Conservation (phyloP, 2,113 vertebrate genomes). For the Myotis lucifugus region DNA sequence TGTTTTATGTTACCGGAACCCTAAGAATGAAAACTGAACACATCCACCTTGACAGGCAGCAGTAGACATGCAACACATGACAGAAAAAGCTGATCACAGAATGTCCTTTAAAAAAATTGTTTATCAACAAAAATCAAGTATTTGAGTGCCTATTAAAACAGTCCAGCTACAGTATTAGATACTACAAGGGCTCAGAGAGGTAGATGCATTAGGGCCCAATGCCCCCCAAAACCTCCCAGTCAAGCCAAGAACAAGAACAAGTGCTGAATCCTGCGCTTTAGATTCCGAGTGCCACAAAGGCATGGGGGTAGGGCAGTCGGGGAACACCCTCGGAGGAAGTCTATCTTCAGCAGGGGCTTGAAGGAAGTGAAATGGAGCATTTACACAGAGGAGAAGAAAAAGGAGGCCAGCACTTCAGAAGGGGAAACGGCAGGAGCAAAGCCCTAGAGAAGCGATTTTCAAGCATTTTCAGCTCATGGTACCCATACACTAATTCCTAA, state of each 20-base stretch:
- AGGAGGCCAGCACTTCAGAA: constrained; percentile 44
- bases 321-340: constrained; percentile 76
- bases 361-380: constrained; percentile 75
- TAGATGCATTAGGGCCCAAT: not conserved
- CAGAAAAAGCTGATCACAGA: not conserved
- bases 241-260: constrained; percentile 19
- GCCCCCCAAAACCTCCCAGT: not conserved
- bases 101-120: constrained; percentile 31
- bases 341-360: constrained; percentile 60
- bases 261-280: not conserved
- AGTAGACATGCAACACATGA: not conserved
- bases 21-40: constrained; percentile 47
- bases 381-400: constrained; percentile 26
- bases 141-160: not conserved
- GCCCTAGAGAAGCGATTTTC: not conserved
- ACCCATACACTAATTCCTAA: not conserved
- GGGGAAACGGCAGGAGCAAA: not conserved
- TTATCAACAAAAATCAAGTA: constrained; percentile 45
- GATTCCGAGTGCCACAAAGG: constrained; percentile 31
- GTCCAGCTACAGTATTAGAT: not conserved
- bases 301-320: constrained; percentile 58
- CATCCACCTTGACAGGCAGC: not conserved
- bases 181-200: not conserved
- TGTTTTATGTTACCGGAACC: not conserved
- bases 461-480: not conserved